phyloP scores from a whole-genome alignment of 2,797 vertebrate species.

The Thaleichthys pacificus region DNA sequence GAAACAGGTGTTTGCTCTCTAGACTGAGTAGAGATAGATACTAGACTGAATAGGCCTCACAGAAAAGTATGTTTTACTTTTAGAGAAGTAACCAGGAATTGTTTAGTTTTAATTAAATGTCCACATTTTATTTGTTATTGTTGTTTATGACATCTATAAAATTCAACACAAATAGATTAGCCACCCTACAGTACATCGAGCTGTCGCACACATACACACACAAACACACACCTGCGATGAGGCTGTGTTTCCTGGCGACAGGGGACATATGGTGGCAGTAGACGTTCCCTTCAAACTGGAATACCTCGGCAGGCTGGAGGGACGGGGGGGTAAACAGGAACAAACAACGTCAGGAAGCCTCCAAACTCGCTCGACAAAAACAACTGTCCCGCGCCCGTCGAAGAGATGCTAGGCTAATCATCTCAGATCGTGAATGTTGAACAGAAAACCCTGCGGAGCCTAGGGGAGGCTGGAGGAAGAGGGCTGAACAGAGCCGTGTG shows the following conservation, averaged over 20 bases:
- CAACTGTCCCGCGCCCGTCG: too few species aligned
- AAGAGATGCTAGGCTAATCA: too few species aligned
- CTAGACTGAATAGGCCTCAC: too few species aligned
- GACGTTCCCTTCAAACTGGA: conserved; percentile 90
- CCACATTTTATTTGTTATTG: too few species aligned
- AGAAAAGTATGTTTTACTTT: too few species aligned
- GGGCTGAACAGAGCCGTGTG: conserved; percentile 16
- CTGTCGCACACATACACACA: background rate
- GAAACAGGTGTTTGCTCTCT: too few species aligned
- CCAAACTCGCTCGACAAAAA: too few species aligned
- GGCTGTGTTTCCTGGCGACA: conserved; percentile 89
- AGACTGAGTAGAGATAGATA: too few species aligned
- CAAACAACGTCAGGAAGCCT: background rate
- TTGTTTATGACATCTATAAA: too few species aligned
- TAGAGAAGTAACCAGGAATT: too few species aligned
- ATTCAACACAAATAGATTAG: too few species aligned
- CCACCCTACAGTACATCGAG: background rate
- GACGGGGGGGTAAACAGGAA: background rate
- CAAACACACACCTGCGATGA: conserved; percentile 85
- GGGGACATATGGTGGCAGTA: conserved; percentile 97
- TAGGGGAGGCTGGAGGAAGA: background rate
- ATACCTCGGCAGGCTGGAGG: conserved; percentile 84
- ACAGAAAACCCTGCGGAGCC: background rate
- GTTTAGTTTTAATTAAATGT: too few species aligned
- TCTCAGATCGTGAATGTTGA: background rate